Evolutionary conservation across 2,797 vertebrate species (phyloP).

Genomic region (Parauchenoglanis punctatus): DNA sequence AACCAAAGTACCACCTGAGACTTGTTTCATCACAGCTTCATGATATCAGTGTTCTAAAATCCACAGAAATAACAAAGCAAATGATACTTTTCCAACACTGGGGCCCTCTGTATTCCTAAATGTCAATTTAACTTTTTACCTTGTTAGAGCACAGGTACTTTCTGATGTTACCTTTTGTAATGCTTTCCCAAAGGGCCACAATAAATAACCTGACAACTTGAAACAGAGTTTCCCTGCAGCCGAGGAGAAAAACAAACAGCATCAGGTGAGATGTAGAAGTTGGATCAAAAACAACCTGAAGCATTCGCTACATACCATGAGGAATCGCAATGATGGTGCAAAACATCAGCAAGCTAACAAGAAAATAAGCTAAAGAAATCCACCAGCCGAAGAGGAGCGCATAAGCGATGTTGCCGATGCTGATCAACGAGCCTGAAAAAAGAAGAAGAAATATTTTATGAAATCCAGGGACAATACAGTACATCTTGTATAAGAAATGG

Average conservation of each 20-base stretch:
- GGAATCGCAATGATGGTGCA: constrained; percentile 76
- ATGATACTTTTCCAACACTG: neutral
- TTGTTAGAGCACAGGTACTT: neutral
- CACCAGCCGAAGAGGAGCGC: constrained; percentile 88
- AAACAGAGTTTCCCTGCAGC: constrained; percentile 78
- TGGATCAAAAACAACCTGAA: neutral
- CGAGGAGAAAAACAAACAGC: neutral
- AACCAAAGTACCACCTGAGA: neutral
- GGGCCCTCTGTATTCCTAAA: neutral
- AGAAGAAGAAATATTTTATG: neutral
- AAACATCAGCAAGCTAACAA: constrained; percentile 81
- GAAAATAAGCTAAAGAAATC: constrained; percentile 79
- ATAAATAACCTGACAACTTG: constrained; percentile 75
- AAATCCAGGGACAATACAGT: neutral
- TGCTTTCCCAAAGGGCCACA: constrained; percentile 87
- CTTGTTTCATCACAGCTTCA: neutral
- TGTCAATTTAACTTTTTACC: neutral
- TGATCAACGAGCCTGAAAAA: constrained; percentile 76
- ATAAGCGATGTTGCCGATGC: constrained; percentile 80
- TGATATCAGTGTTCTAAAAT: neutral
- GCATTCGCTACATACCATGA: constrained; percentile 75
- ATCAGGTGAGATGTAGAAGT: neutral
- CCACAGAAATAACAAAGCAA: neutral
- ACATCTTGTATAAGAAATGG: neutral
- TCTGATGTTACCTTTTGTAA: constrained; percentile 72